These are phyloP conservation scores for Corythoichthys intestinalis DNA, from an alignment of 2,113 vertebrate species.

Conservation along the genomic window DNA sequence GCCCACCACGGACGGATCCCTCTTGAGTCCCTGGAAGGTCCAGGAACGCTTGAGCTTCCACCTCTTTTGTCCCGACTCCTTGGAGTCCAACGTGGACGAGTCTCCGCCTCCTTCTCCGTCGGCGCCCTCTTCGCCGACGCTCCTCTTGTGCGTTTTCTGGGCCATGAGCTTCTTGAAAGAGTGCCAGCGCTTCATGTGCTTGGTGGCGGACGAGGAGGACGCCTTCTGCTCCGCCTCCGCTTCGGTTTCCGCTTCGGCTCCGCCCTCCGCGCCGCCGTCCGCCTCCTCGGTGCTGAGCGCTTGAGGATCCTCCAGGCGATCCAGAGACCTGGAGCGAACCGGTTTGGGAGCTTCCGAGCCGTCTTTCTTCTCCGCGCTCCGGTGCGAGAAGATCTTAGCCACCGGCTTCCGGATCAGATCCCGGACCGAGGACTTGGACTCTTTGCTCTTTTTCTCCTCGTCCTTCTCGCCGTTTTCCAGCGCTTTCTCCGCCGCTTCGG, in stretches of 20 bases:
- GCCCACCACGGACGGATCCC: constrained; percentile 71
- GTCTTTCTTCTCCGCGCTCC: constrained; percentile 76
- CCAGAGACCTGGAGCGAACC: constrained; percentile 72
- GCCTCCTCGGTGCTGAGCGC: constrained; percentile 61
- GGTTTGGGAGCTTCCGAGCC: constrained; percentile 44
- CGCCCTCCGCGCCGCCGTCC: constrained; percentile 19
- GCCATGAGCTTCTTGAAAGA: constrained; percentile 79
- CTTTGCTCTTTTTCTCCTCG: constrained; percentile 63
- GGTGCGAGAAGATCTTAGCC: constrained; percentile 76
- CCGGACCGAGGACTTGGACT: constrained; percentile 66
- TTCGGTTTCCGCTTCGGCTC: constrained; percentile 24
- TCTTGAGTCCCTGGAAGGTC: constrained; percentile 79
- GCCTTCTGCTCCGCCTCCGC: constrained; percentile 66
- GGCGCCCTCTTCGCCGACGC: constrained; percentile 58
- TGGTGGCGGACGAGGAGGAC: constrained; percentile 51
- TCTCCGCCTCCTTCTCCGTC: constrained; percentile 65
- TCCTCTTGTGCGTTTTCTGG: constrained; percentile 74
- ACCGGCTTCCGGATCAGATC: constrained; percentile 76
- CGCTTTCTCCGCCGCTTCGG: constrained; percentile 50
- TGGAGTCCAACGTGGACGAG: constrained; percentile 70
- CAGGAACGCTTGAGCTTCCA: constrained; percentile 79
- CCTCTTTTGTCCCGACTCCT: constrained; percentile 71
- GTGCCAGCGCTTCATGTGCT: constrained; percentile 77
- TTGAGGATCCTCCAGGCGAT: constrained; percentile 69
- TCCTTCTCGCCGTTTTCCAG: constrained; percentile 56